Percentiles rank a stretch among this genome's conserved stretches.
These are phyloP conservation scores for Diadumene lineata DNA, from an alignment of 92 coral and sea anemone species.

Conservation along the genomic window DNA sequence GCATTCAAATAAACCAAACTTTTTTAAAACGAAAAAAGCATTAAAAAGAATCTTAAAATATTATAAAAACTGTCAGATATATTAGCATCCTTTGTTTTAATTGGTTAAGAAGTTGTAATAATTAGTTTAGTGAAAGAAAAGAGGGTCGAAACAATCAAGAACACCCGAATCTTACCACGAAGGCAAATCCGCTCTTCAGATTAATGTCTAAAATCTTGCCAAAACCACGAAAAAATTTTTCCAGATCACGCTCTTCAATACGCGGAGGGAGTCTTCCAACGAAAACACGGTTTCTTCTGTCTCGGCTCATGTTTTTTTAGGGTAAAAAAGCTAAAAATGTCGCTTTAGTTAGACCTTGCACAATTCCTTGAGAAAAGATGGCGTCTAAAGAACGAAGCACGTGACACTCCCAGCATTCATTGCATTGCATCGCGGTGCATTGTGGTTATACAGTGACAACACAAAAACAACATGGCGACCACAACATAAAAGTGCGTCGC, in stretches of 20 bases:
- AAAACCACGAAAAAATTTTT: constrained; percentile 86
- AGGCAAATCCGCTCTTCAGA: constrained; percentile 91
- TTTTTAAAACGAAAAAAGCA: no score
- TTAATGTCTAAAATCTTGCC: constrained; percentile 92
- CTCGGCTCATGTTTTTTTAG: constrained; percentile 79
- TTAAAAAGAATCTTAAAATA: no score
- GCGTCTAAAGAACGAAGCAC: constrained; percentile 30
- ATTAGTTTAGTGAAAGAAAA: background rate
- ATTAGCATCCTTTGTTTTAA: no score
- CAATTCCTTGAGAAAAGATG: constrained; percentile 8
- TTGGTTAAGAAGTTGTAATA: background rate
- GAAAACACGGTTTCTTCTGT: constrained; percentile 87
- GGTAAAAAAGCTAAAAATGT: background rate
- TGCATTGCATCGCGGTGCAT: constrained; percentile 16
- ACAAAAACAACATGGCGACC: constrained; percentile 42
- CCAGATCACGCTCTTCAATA: constrained; percentile 79
- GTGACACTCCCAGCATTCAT: constrained; percentile 26
- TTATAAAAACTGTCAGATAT: no score
- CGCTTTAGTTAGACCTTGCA: background rate
- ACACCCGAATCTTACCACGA: constrained; percentile 70
- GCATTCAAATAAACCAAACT: no score
- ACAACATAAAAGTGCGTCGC: constrained; percentile 27
- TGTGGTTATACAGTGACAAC: constrained; percentile 34
- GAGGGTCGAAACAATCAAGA: background rate
- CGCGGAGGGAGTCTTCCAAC: constrained; percentile 90